phyloP scores from a whole-genome alignment of 1,140 invertebrate species.

The Archegozetes longisetosus region DNA sequence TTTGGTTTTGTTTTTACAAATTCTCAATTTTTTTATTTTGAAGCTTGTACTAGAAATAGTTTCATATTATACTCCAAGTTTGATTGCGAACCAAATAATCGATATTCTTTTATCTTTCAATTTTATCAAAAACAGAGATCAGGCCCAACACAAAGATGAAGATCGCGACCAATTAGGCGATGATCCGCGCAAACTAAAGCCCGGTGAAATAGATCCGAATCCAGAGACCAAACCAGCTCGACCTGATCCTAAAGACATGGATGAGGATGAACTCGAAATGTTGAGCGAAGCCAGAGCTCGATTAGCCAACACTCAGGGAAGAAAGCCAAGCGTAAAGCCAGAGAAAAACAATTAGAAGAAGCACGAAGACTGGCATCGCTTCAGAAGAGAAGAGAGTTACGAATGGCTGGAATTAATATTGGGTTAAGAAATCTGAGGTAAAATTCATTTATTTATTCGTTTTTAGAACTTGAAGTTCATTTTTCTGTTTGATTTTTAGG shows the following conservation, averaged over 20 bases:
- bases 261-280: constrained; percentile 61
- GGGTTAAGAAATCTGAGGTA: constrained; percentile 41
- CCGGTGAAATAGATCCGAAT: constrained; percentile 98
- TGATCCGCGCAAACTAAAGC: constrained; percentile 90
- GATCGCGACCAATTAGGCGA: constrained; percentile 71
- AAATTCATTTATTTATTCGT: too few relatives aligned
- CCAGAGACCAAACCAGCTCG: constrained; percentile 98
- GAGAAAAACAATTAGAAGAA: constrained; percentile 97
- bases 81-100: too few relatives aligned
- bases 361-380: constrained; percentile 84
- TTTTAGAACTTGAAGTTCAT: too few relatives aligned
- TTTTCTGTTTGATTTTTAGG: too few relatives aligned
- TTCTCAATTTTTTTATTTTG: too few relatives aligned
- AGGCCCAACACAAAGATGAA: constrained; percentile 95
- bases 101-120: too few relatives aligned
- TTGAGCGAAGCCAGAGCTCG: constrained; percentile 93
- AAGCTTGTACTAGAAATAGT: too few relatives aligned
- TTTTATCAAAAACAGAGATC: too few relatives aligned
- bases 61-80: too few relatives aligned
- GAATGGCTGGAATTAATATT: constrained; percentile 89
- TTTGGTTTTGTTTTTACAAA: too few relatives aligned
- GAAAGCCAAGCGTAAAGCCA: constrained; percentile 94
- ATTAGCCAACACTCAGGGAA: constrained; percentile 99
- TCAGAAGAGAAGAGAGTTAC: constrained; percentile 86
- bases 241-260: constrained; percentile 99